Evolutionary conservation across 2,888 invertebrate genomes (phyloP).

Genomic region (Zhuqinia jingwanae): DNA sequence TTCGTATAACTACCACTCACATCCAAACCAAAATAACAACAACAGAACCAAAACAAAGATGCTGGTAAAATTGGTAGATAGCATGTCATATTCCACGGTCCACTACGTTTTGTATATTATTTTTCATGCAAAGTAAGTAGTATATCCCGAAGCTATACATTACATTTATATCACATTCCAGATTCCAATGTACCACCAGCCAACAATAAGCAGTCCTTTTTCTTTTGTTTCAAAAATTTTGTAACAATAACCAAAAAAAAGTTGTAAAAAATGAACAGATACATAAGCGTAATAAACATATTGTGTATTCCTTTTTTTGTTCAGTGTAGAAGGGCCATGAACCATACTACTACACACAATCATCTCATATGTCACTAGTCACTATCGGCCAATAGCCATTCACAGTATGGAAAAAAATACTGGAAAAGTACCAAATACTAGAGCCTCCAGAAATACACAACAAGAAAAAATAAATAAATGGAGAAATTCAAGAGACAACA

Average conservation of each 20-base stretch:
- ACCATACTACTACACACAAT: background rate
- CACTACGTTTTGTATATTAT: background rate
- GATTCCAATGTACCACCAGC: background rate
- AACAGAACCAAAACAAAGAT: background rate
- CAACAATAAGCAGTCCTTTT: background rate
- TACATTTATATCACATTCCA: background rate
- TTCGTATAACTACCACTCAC: background rate
- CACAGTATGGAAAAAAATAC: too few relatives aligned
- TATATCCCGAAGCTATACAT: background rate
- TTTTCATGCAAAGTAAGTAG: background rate
- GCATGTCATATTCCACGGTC: background rate
- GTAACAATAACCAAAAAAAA: background rate
- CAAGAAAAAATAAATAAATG: too few relatives aligned
- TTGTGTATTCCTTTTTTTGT: too few relatives aligned
- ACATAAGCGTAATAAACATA: too few relatives aligned
- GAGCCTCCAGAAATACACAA: constrained; percentile 20
- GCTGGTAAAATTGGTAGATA: background rate
- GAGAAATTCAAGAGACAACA: constrained; percentile 19
- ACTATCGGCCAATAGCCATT: constrained; percentile 1
- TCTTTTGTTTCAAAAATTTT: background rate
- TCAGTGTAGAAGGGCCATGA: background rate
- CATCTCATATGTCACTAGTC: constrained; percentile 5
- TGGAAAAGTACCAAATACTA: too few relatives aligned
- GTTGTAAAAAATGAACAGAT: too few relatives aligned
- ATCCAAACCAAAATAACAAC: too few relatives aligned